Base-by-base conservation (phyloP, 2,797 vertebrate genomes). In the Austrolebias charrua region DNA sequence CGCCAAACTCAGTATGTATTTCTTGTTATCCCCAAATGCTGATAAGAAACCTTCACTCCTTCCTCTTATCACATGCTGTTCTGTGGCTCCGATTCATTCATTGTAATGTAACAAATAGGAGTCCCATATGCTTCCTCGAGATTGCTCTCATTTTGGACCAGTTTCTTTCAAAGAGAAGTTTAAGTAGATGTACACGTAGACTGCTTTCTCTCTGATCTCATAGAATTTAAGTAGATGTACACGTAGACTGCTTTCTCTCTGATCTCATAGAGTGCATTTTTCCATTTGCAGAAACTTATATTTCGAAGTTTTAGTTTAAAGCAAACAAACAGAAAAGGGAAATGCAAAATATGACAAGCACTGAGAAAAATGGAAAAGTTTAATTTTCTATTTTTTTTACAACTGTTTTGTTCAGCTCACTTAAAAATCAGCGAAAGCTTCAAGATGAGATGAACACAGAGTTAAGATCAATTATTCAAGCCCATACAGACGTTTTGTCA, bases 1-100 rank as follows among this genome's bases (percentile, higher is more conserved):
- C 88, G 89, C 58, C 54, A 55, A 76, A 73, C 74, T 46, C 73
- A 49, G 60, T 71, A 73, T 88, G 85, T 83, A 76, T 80, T 77
- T 76, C 55, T 61, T 69, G 60, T 84, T 79, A 62, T 86, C 11
- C 11, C 38, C 38, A 83, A 87, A 85, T 63, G 66, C 63, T 38
- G 84, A 90, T 87, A 86, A 80, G 81, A 48, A 47, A 33, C 8
- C 64, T 59, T 64, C 49, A 12, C 9, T 66, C 62, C 63, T 73
- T 38, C 63, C 20, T 71, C 51, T 84, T 86, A 89, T 90, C 83
- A 13, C 50, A 62, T 1, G 15, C 55, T n/a, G 33, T 55, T 56
- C 76, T 51, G 65, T 48, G 16, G 62, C 74, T 73, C 54, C 52
- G 56, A 60, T n/a, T 52, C 60, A 33, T 67, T 57, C 76, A 47